A percentile compares a stretch with the other conserved stretches of the same genome.
These are phyloP conservation scores for Gila orcuttii DNA, from an alignment of 2,113 vertebrate species.

Conservation along the genomic window DNA sequence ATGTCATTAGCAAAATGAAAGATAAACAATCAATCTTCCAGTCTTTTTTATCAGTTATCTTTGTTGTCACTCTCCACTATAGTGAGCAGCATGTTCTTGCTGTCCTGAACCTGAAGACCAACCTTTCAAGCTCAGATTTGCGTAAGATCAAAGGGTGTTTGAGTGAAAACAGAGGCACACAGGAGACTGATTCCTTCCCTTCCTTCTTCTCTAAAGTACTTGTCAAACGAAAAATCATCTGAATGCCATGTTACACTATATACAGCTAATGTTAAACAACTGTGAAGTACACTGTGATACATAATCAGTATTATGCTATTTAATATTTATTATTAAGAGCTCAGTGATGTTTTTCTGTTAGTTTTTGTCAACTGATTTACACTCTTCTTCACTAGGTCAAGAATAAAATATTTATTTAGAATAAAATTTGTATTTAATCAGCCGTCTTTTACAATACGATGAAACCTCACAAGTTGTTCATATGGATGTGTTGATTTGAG, in stretches of 20 bases:
- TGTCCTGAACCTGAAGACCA: slow-evolving; percentile 82
- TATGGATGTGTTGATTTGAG: too few relatives aligned
- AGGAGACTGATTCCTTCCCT: slow-evolving; percentile 25
- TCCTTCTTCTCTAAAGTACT: slow-evolving; percentile 69
- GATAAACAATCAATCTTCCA: background rate
- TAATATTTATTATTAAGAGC: background rate
- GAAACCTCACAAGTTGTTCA: background rate
- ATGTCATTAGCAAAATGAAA: background rate
- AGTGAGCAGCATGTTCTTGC: slow-evolving; percentile 83
- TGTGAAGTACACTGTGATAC: background rate
- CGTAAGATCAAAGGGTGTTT: slow-evolving; percentile 77
- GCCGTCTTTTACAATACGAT: background rate
- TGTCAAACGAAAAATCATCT: slow-evolving; percentile 41
- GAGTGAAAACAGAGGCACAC: slow-evolving; percentile 57
- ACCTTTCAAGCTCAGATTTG: slow-evolving; percentile 72
- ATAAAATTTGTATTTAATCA: background rate
- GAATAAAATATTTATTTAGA: background rate
- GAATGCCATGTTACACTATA: background rate
- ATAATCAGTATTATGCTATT: background rate
- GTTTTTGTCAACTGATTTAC: background rate
- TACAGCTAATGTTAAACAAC: background rate
- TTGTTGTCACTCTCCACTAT: background rate
- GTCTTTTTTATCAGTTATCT: background rate
- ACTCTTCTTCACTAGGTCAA: background rate
- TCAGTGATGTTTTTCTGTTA: background rate